Evolutionary conservation across 2,113 vertebrate species (phyloP).

Genomic region (Malurus elegans): DNA sequence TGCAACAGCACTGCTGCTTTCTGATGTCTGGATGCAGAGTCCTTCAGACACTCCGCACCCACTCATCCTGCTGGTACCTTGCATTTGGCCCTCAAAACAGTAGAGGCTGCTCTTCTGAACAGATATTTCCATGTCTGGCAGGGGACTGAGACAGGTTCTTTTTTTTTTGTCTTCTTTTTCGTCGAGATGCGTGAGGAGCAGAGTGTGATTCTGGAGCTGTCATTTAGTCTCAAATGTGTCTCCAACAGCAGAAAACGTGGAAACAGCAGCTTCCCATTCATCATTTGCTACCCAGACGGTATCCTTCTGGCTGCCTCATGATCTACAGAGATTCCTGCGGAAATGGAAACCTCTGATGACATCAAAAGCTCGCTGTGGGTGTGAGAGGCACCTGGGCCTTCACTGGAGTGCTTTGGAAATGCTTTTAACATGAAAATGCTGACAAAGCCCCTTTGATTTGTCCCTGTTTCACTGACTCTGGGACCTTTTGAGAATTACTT

Average conservation of each 20-base stretch:
- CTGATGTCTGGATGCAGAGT: background rate
- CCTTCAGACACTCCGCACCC: background rate
- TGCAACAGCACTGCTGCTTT: background rate
- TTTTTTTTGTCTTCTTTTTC: conserved; percentile 20
- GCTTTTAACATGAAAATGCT: background rate
- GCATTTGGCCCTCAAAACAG: background rate
- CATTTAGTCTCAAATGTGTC: background rate
- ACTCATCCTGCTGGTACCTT: background rate
- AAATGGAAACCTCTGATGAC: conserved; percentile 37
- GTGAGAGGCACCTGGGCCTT: background rate
- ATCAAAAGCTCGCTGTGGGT: background rate
- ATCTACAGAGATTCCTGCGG: background rate
- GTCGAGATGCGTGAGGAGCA: rapidly evolving
- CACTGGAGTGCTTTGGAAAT: background rate
- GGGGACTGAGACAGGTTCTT: background rate
- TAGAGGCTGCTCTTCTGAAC: background rate
- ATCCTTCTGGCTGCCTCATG: background rate
- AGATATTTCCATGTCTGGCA: background rate
- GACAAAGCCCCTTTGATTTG: background rate
- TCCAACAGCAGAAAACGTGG: background rate
- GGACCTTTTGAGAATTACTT: background rate
- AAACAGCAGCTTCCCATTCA: conserved; percentile 7
- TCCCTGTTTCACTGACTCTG: background rate
- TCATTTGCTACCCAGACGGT: conserved; percentile 11
- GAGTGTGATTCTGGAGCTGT: conserved; percentile 3